Conservation (phyloP, 2,888 invertebrate species). For the Stenodema calcarata region DNA sequence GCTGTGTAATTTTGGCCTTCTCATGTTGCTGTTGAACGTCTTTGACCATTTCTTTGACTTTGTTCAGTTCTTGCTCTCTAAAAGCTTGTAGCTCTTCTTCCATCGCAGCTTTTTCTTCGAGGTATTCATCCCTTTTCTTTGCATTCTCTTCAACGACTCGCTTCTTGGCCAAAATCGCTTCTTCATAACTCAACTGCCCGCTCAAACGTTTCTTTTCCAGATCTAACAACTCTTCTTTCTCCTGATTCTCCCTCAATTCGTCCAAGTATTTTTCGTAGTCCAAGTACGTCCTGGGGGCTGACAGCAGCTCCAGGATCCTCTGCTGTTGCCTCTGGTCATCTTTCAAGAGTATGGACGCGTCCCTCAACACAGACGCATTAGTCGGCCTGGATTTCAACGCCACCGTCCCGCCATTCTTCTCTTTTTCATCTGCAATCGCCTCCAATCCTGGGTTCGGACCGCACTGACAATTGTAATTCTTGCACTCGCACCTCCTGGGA, state of each 20-base stretch:
- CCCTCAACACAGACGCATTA: conserved; percentile 28
- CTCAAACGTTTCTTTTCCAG: conserved; percentile 28
- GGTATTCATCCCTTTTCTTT: conserved; percentile 3
- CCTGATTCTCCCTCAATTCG: conserved; percentile 11
- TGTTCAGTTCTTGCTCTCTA: conserved; percentile 15
- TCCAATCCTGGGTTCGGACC: not conserved
- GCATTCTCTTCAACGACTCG: conserved; percentile 13
- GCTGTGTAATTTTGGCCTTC: conserved; percentile 5
- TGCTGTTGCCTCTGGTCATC: conserved; percentile 8
- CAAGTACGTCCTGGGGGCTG: conserved; percentile 6
- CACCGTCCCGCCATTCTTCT: not conserved
- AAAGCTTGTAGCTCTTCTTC: conserved; percentile 26
- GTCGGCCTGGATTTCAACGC: not conserved
- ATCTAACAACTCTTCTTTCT: conserved; percentile 21
- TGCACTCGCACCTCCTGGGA: not conserved
- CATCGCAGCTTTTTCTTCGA: conserved; percentile 15
- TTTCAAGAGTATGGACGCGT: conserved; percentile 31
- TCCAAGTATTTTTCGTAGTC: conserved; percentile 36
- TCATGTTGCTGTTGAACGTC: not conserved
- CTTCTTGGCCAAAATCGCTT: conserved; percentile 41
- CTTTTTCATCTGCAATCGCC: not conserved
- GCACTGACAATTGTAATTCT: conserved; percentile 29
- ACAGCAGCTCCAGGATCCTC: conserved; percentile 16
- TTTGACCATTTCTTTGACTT: not conserved
- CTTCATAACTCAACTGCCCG: conserved; percentile 40